Conservation (phyloP, 2,888 invertebrate genomes). For the Campopleginae sp. region DNA sequence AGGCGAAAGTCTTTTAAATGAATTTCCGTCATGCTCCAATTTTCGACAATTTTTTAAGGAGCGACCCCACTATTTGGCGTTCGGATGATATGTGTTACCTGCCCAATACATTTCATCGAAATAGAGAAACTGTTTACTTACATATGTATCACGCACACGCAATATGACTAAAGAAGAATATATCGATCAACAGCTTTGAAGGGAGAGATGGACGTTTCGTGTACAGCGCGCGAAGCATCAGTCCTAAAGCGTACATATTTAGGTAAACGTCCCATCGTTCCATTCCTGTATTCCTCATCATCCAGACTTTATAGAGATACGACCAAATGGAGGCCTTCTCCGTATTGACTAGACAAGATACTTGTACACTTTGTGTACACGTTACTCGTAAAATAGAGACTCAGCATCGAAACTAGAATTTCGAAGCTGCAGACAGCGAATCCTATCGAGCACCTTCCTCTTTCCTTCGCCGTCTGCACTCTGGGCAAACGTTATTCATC, state of each 20-base stretch:
- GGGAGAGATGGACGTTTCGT: neutral
- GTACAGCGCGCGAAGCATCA: constrained; percentile 67
- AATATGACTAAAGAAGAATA: neutral
- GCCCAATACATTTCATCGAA: constrained; percentile 38
- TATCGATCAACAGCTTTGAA: neutral
- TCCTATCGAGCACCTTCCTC: neutral
- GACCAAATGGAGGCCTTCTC: neutral
- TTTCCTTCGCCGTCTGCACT: neutral
- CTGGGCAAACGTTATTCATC: neutral
- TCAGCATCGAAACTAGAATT: constrained; percentile 3
- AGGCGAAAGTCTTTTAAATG: constrained; percentile 8
- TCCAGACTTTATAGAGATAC: constrained; percentile 22
- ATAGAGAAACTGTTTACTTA: constrained; percentile 15
- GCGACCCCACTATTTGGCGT: constrained; percentile 21
- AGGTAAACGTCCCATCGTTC: constrained; percentile 36
- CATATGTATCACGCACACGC: neutral
- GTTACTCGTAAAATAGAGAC: neutral
- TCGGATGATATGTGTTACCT: constrained; percentile 45
- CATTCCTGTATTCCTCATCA: constrained; percentile 41
- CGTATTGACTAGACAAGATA: constrained; percentile 22
- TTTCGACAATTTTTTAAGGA: constrained; percentile 4
- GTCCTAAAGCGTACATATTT: constrained; percentile 71
- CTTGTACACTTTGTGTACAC: constrained; percentile 29
- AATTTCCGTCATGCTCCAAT: constrained; percentile 11
- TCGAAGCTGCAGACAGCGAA: neutral